Evolutionary conservation across 2,888 invertebrate species (phyloP), one percentile per base, ranked within the genome.

Genomic region (Leucophenga montana): DNA sequence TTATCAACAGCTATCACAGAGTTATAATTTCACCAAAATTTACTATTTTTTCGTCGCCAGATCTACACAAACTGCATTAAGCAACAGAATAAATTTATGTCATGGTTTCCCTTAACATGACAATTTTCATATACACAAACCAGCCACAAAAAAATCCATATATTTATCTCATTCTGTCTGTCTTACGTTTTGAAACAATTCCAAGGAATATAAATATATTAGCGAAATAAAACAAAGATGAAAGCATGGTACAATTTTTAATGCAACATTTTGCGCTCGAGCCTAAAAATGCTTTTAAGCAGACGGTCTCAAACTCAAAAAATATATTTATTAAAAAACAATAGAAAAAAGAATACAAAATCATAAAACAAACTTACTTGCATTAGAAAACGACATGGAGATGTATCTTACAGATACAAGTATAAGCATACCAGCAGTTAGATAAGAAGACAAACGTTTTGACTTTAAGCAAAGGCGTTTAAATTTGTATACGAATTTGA

Each of bases 181-280:
- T 16, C 6, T 39, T 39, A 39, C 16, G 18, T 62, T 64, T 64
- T 67, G 67, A 67, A 67, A 57, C 67, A 46, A 67, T 67, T 67
- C 67, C 67, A 67, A 67, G 22, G 59, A 39, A 14, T 14, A 14
- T 14, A 64, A 48, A 64, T 64, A 22, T 46, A 39, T 46, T 14
- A 20, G 46, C 46, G 57, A 57, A 57, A 57, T 57, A 57, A 57
- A 57, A 27, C 57, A 57, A 8, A 64, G 44, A 46, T 46, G 39
- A 64, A 48, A 64, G 46, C 62, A 48, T 64, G 46, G 14, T 48
- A 22, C 31, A 46, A 22, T 64, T 46, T 64, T 48, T 64, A 64
- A 48, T 46, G 62, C 46, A 18, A 48, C 62, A 64, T 64, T 46
- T 46, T 64, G 20, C 48, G 16, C 16, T 18, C 9, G 20, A 39